These are phyloP conservation scores for Natator depressus DNA, from an alignment of 2,113 vertebrate genomes.

Conservation along the genomic window DNA sequence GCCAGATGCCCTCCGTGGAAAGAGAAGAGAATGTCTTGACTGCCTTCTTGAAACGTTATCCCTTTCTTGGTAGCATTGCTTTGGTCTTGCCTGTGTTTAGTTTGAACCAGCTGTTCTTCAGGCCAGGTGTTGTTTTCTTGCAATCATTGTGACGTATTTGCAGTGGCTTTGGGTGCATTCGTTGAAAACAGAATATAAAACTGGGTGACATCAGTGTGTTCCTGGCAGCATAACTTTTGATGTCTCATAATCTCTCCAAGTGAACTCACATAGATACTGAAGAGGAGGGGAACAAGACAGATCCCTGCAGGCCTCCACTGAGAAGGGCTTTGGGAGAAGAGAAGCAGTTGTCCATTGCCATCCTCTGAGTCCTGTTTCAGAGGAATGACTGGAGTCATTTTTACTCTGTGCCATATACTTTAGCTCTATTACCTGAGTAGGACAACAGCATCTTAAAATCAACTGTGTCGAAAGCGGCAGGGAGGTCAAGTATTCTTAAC, in stretches of 20 bases:
- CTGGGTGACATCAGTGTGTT: neutral
- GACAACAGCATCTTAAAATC: neutral
- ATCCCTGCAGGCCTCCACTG: neutral
- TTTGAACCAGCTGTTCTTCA: neutral
- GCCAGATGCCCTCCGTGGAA: neutral
- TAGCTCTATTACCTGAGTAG: neutral
- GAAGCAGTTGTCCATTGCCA: neutral
- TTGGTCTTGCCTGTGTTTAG: neutral
- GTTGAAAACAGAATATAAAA: neutral
- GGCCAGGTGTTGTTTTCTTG: neutral
- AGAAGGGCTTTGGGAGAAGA: neutral
- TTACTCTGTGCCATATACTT: neutral
- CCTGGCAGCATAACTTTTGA: neutral
- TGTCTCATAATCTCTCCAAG: neutral
- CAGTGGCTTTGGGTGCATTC: neutral
- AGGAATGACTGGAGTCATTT: neutral
- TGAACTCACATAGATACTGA: neutral
- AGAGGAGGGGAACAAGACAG: neutral
- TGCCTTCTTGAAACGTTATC: neutral
- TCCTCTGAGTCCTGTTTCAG: neutral
- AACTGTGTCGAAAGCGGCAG: neutral
- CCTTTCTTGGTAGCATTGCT: neutral
- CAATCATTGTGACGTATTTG: neutral
- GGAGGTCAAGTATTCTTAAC: neutral
- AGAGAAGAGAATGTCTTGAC: neutral